Base-by-base conservation (phyloP, 2,113 vertebrate species). In the Numenius arquata region DNA sequence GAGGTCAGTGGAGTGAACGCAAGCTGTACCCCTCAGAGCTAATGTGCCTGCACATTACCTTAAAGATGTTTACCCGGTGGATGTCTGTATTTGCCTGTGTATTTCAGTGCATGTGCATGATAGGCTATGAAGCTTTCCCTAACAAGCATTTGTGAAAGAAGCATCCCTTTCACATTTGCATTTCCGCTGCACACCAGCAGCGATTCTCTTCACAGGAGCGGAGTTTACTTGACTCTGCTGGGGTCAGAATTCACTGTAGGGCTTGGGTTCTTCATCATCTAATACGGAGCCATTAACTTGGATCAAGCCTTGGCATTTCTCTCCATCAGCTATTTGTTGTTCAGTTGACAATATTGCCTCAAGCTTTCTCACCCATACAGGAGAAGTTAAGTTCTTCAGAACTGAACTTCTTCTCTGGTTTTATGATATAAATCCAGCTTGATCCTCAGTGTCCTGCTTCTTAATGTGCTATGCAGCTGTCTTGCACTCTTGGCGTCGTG, bases 1-100 rank as follows among this genome's bases (percentile, higher is more conserved):
- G 85, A 96, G 95, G 87, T 96, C 94, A 94, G 62, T 67, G 41
- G 70, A 91, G 80, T n/a, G 62, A 91, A 76, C 1, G 10, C 53
- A 92, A 87, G 77, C 86, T 95, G 66, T 55, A 80, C 43, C 70
- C 56, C 40, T 91, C 84, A 83, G 75, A 76, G 53, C 71, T 85
- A 61, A 29, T 76, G 38, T 73, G 48, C 26, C 14, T 34, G 38
- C 58, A 79, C 58, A 47, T 62, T 84, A 43, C 66, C 59, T 94
- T 82, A 36, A 89, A 65, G 80, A 43, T 59, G 13, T 77, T 94
- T 95, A 73, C 36, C 22, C 40, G 34, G 1, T 36, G 43, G 38
- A 71, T 50, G 34, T 66, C 38, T 81, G 72, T 75, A 55, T 82
- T 91, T 90, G 34, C 74, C 52, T 63, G 8, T 55, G 34, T 65